Evolutionary conservation across 2,888 invertebrate genomes (phyloP), one percentile per base, ranked within the genome.

Genomic region (Gymnosoma rotundatum): DNA sequence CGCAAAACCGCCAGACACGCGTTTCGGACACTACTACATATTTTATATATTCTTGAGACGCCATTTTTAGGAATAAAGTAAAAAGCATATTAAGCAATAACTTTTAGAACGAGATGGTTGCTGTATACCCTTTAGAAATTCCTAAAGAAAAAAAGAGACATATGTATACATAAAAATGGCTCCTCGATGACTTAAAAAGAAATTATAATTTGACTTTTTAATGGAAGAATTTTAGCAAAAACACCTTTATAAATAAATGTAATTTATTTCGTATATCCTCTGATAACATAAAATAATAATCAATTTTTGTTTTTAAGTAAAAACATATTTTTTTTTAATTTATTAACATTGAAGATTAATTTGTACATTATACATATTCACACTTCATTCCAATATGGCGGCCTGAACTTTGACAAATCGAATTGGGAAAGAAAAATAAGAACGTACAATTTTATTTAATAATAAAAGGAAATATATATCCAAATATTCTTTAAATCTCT

Each of bases 361-460:
- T 50, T 60, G 36, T 48, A 78, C 20, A 25, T 45, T 56, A 38
- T 75, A 50, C 14, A 14, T 32, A 32, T 32, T 2, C 14, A 42
- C 0, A 48, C n/a, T 79, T 76, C 56, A 78, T 82, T 78, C 84
- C 84, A 84, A 84, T 82, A 84, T 84, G 84, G 84, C 84, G 84
- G 78, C 74, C 74, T 75, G 84, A 84, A 82, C 78, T 84, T 84
- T 84, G 84, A 82, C 78, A 84, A 81, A 52, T 84, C 69, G 60
- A 84, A 82, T 84, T 74, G 70, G 64, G 32, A 63, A 81, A 70
- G 36, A 74, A 60, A 48, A 72, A 75, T 60, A 79, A 16, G 61
- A 61, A 72, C 32, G 14, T 32, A 56, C n/a, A 66, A 42, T 45
- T 32, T 32, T 32, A 42, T 45, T 18, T 48, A 48, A 20, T 60